A percentile compares a stretch with the other conserved stretches of the same genome.
phyloP scores from a whole-genome alignment of 2,797 vertebrate species.

The Enteromius viviparus region DNA sequence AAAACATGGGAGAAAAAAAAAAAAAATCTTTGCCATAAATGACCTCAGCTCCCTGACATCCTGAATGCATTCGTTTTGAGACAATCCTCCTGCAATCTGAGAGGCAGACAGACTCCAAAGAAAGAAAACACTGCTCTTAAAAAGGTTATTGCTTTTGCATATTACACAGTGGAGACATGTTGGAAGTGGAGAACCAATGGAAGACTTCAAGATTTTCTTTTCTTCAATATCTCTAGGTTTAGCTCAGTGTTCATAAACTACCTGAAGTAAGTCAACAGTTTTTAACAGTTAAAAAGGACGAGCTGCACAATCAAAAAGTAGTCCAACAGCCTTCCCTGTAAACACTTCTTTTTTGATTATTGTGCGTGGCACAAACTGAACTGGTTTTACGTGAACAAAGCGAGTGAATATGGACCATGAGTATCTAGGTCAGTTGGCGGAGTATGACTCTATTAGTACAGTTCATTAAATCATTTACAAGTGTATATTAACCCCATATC shows the following conservation, averaged over 20 bases:
- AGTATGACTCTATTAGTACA: constrained; percentile 81
- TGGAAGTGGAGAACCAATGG: constrained; percentile 78
- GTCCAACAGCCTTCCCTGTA: constrained; percentile 82
- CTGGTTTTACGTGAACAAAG: constrained; percentile 74
- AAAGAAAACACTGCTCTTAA: constrained; percentile 63
- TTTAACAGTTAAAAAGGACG: constrained; percentile 76
- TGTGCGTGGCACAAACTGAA: constrained; percentile 72
- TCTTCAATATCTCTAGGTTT: constrained; percentile 71
- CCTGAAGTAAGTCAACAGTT: constrained; percentile 79
- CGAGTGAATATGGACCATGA: constrained; percentile 74
- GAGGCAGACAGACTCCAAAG: constrained; percentile 72
- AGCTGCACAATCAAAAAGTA: constrained; percentile 84
- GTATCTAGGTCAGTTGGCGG: constrained; percentile 81
- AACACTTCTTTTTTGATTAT: constrained; percentile 79
- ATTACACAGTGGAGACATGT: constrained; percentile 82
- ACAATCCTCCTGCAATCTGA: constrained; percentile 70
- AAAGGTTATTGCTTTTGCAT: constrained; percentile 83
- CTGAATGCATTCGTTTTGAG: constrained; percentile 67
- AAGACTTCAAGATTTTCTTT: constrained; percentile 79
- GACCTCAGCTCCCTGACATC: constrained; percentile 77
- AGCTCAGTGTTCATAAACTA: constrained; percentile 88
- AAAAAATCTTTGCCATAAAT: constrained; percentile 67
- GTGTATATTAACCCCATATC: constrained; percentile 67
- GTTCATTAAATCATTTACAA: constrained; percentile 90
- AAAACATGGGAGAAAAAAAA: constrained; percentile 8